Conservation (phyloP, 2,113 vertebrate species). For the Garra rufa region DNA sequence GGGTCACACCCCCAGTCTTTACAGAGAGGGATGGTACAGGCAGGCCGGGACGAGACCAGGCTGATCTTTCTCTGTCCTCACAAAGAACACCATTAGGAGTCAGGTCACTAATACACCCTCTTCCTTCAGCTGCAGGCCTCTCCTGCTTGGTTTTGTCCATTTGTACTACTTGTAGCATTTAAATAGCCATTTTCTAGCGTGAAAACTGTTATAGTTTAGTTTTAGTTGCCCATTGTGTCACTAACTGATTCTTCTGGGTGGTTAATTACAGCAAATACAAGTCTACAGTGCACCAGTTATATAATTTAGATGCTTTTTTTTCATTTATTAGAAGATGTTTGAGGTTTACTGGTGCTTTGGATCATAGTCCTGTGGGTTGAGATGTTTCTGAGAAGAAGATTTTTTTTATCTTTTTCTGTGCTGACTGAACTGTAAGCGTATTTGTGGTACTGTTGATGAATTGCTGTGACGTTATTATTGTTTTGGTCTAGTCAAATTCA, state of each 20-base stretch:
- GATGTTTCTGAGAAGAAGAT: neutral
- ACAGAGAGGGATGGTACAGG: constrained; percentile 3
- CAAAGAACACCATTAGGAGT: constrained; percentile 31
- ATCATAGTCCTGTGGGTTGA: neutral
- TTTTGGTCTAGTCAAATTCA: constrained; percentile 4
- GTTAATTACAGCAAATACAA: neutral
- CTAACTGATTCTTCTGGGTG: neutral
- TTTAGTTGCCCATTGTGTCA: neutral
- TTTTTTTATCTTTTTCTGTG: neutral
- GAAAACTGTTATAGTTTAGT: neutral
- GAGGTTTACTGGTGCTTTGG: neutral
- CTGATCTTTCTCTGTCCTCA: constrained; percentile 3
- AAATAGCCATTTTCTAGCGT: neutral
- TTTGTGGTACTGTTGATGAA: neutral
- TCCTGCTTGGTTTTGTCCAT: constrained; percentile 27
- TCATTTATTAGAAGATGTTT: neutral
- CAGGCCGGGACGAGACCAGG: constrained; percentile 42
- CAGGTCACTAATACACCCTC: constrained; percentile 16
- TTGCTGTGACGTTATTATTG: constrained; percentile 5
- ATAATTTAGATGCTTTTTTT: neutral
- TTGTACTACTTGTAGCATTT: constrained; percentile 3
- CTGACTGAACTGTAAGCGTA: neutral
- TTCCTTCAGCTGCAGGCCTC: neutral
- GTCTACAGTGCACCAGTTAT: neutral
- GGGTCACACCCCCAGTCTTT: constrained; percentile 3